Percentiles rank a stretch among this genome's conserved stretches.
Evolutionary conservation across 1,140 invertebrate genomes (phyloP).

Genomic region (Anastrepha obliqua): DNA sequence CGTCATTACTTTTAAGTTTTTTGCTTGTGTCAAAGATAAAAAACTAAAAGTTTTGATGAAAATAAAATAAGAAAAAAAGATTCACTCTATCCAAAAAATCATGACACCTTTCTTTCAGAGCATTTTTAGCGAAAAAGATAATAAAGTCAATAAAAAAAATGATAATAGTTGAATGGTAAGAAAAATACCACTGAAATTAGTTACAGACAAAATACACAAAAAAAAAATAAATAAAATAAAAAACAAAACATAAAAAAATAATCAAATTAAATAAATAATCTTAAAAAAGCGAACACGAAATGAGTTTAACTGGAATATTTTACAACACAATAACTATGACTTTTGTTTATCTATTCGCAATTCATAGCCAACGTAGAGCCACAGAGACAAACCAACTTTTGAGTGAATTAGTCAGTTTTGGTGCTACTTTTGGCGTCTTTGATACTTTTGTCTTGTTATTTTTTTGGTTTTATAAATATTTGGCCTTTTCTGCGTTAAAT

Average conservation of each 20-base stretch:
- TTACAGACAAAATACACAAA: no score
- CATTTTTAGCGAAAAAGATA: neutral
- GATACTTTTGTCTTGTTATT: neutral
- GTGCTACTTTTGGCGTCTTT: neutral
- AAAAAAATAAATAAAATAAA: neutral
- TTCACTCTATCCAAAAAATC: neutral
- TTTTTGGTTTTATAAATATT: neutral
- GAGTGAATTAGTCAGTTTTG: neutral
- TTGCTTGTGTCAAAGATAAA: neutral
- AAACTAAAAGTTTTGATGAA: neutral
- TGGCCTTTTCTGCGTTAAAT: neutral
- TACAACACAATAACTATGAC: neutral
- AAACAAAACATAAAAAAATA: neutral
- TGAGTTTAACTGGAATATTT: neutral
- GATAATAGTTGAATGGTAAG: no score
- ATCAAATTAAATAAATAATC: neutral
- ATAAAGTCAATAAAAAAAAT: neutral
- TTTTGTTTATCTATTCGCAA: neutral
- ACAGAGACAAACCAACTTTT: slow-evolving; percentile 8
- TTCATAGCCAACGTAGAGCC: neutral
- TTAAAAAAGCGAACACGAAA: neutral
- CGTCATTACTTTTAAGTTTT: neutral
- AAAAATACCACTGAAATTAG: no score
- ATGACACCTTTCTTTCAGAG: slow-evolving; percentile 6
- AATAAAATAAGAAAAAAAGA: neutral